phyloP scores from a whole-genome alignment of 1,140 invertebrate species.

The Micrasema longulum region DNA sequence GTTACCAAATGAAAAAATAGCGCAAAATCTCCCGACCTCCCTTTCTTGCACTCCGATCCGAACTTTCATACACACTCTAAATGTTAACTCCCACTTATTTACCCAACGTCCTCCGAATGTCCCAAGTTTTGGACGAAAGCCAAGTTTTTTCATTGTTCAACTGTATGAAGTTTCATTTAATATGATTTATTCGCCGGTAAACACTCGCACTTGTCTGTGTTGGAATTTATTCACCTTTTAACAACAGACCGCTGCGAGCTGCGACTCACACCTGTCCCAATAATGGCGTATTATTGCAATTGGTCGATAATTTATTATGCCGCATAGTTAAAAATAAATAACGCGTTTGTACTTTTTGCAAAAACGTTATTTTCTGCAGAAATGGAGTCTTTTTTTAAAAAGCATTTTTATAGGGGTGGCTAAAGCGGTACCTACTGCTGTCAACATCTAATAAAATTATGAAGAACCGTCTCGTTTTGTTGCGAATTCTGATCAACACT shows the following conservation, averaged over 20 bases:
- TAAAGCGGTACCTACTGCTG: too few relatives aligned
- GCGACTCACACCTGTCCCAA: slow-evolving; percentile 21
- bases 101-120: slow-evolving; percentile 18
- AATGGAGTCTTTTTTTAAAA: too few relatives aligned
- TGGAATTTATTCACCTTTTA: slow-evolving; percentile 6
- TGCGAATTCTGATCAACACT: too few relatives aligned
- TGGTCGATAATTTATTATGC: neutral
- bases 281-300: slow-evolving; percentile 5
- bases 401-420: too few relatives aligned
- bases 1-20: too few relatives aligned
- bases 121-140: slow-evolving; percentile 26
- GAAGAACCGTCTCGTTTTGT: too few relatives aligned
- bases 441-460: too few relatives aligned
- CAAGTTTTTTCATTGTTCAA: slow-evolving; percentile 27
- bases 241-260: neutral
- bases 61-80: too few relatives aligned
- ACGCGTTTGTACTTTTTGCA: neutral
- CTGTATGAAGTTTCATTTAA: slow-evolving; percentile 16
- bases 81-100: slow-evolving; percentile 29
- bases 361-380: too few relatives aligned
- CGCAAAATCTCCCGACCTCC: too few relatives aligned
- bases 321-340: neutral
- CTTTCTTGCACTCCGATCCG: too few relatives aligned
- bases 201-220: neutral
- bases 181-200: slow-evolving; percentile 33